Conservation (phyloP, 2,113 vertebrate species). For the Polypterus bichir region DNA sequence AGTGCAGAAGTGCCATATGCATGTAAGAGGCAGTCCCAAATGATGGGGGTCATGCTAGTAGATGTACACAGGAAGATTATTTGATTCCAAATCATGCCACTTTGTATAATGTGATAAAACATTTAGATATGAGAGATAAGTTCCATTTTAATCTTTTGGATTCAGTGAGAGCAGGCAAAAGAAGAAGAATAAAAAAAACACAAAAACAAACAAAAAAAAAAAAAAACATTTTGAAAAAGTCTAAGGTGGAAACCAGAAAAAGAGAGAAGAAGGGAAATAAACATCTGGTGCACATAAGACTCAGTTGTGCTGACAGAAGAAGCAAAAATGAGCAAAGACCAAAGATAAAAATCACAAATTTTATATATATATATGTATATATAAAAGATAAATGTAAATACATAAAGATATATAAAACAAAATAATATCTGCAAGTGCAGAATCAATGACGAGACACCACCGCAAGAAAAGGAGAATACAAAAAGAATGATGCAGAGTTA, state of each 20-base stretch:
- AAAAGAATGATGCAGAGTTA: conserved; percentile 37
- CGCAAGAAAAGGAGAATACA: conserved; percentile 41
- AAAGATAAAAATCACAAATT: conserved; percentile 12
- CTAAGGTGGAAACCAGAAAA: conserved; percentile 26
- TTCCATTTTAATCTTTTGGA: conserved; percentile 81
- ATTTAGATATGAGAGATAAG: conserved; percentile 98
- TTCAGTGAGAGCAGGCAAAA: conserved; percentile 36
- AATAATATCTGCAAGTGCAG: conserved; percentile 25
- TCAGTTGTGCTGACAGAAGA: conserved; percentile 40
- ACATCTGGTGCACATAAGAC: conserved; percentile 15
- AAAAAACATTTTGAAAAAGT: conserved; percentile 35
- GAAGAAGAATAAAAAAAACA: conserved; percentile 41
- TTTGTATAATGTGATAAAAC: conserved; percentile 99
- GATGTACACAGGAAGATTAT: conserved; percentile 99
- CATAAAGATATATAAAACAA: conserved; percentile 34
- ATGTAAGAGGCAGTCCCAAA: conserved; percentile 84
- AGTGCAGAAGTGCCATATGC: conserved; percentile 55
- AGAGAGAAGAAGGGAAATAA: conserved; percentile 13
- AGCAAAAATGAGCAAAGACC: conserved; percentile 39
- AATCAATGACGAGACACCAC: conserved; percentile 45
- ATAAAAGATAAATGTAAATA: conserved; percentile 25
- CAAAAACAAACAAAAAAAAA: conserved; percentile 30
- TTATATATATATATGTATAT: conserved; percentile 29
- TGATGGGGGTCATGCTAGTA: conserved; percentile 98
- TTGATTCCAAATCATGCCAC: conserved; percentile 98